A percentile compares a stretch with the other conserved stretches of the same genome.
Conservation (phyloP, 2,888 invertebrate species). For the Lepidonotus clava region DNA sequence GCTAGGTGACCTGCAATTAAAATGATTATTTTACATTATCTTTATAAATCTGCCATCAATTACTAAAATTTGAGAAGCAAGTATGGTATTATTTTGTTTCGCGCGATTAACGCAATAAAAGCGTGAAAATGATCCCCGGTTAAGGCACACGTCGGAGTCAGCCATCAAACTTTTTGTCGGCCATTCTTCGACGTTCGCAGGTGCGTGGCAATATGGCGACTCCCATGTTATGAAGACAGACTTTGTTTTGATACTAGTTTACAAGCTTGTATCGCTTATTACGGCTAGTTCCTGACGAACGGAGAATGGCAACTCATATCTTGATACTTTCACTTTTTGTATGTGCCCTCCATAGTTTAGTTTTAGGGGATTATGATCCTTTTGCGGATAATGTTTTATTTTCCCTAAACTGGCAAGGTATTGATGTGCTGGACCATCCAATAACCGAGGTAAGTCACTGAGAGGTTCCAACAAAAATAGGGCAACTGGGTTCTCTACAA, state of each 20-base stretch:
- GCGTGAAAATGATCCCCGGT: too few relatives aligned
- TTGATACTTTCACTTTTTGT: not conserved
- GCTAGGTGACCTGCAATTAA: too few relatives aligned
- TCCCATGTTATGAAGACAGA: not conserved
- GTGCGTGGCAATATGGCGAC: slow-evolving; percentile 52
- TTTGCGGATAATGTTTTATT: slow-evolving; percentile 61
- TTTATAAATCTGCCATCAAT: too few relatives aligned
- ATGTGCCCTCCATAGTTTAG: not conserved
- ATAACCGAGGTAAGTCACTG: not conserved
- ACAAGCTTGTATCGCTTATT: not conserved
- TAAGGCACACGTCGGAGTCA: too few relatives aligned
- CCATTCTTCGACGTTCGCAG: not conserved
- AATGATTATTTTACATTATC: too few relatives aligned
- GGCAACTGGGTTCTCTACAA: not conserved
- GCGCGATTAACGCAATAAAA: too few relatives aligned
- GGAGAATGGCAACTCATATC: not conserved
- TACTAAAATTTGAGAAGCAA: too few relatives aligned
- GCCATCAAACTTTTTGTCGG: not conserved
- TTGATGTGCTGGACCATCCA: not conserved
- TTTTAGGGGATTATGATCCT: slow-evolving; percentile 54
- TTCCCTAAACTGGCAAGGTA: slow-evolving; percentile 60
- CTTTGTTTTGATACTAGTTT: not conserved
- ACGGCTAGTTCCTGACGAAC: not conserved
- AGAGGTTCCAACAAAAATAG: not conserved
- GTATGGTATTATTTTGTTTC: too few relatives aligned